Conservation (phyloP, 2,113 vertebrate genomes). For the Steatornis caripensis region DNA sequence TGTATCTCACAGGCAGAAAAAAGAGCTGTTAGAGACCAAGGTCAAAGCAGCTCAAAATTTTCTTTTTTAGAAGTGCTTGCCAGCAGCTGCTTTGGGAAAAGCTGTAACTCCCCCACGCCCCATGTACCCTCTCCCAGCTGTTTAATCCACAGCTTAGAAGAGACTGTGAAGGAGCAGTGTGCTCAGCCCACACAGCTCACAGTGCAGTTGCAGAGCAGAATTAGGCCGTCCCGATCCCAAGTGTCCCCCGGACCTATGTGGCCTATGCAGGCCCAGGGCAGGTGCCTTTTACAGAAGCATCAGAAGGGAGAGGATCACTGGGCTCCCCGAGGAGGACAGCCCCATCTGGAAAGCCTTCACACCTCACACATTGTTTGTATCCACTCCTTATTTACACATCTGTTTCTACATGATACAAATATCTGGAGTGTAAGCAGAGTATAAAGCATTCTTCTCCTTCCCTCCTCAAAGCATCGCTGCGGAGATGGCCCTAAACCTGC, state of each 20-base stretch:
- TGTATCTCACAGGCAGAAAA: not conserved
- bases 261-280: fast-evolving
- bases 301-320: not conserved
- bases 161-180: not conserved
- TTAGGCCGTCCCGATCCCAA: not conserved
- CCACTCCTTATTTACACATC: not conserved
- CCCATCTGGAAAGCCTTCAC: not conserved
- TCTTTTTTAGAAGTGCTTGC: not conserved
- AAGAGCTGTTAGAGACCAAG: not conserved
- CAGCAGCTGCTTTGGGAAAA: not conserved
- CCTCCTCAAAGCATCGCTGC: not conserved
- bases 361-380: not conserved
- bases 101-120: fast-evolving
- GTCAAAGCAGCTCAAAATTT: not conserved
- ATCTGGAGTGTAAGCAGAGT: not conserved
- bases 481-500: not conserved
- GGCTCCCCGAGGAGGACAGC: not conserved
- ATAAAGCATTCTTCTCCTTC: not conserved
- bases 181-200: not conserved
- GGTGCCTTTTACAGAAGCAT: not conserved
- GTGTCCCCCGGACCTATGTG: fast-evolving
- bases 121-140: not conserved
- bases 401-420: not conserved
- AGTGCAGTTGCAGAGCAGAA: not conserved
- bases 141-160: not conserved